A percentile compares a stretch with the other conserved stretches of the same genome.
Evolutionary conservation across 2,888 invertebrate genomes (phyloP).

Genomic region (Lasioglossum zephyrum): DNA sequence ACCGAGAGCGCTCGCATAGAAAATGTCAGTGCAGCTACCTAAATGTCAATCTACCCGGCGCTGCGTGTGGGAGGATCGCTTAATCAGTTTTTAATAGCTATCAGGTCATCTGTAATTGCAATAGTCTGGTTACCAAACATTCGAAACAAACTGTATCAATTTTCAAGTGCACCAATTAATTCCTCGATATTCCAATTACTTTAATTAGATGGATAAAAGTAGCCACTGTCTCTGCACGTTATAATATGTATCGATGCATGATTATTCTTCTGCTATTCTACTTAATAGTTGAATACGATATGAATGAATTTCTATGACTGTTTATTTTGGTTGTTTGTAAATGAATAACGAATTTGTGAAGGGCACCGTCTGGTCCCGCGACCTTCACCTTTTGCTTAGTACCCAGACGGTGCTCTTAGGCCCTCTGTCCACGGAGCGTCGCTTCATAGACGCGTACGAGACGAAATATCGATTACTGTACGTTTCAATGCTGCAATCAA

Average conservation of each 20-base stretch:
- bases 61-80: background rate
- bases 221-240: background rate
- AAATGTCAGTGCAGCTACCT: slow-evolving; percentile 5
- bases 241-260: background rate
- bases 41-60: background rate
- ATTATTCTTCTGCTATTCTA: background rate
- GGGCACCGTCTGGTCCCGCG: too few relatives aligned
- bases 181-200: background rate
- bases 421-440: too few relatives aligned
- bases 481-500: too few relatives aligned
- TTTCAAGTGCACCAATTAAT: background rate
- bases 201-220: background rate
- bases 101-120: too few relatives aligned
- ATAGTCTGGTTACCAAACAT: background rate
- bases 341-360: background rate
- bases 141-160: background rate
- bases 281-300: background rate
- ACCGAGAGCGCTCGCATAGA: background rate
- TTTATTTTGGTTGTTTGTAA: background rate
- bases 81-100: background rate
- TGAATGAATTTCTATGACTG: background rate
- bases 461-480: too few relatives aligned
- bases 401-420: too few relatives aligned
- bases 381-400: too few relatives aligned
- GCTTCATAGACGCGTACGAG: too few relatives aligned